Percentiles rank a stretch among this genome's conserved stretches.
These are phyloP conservation scores for Zootoca vivipara DNA, from an alignment of 2,113 vertebrate genomes.

Conservation along the genomic window DNA sequence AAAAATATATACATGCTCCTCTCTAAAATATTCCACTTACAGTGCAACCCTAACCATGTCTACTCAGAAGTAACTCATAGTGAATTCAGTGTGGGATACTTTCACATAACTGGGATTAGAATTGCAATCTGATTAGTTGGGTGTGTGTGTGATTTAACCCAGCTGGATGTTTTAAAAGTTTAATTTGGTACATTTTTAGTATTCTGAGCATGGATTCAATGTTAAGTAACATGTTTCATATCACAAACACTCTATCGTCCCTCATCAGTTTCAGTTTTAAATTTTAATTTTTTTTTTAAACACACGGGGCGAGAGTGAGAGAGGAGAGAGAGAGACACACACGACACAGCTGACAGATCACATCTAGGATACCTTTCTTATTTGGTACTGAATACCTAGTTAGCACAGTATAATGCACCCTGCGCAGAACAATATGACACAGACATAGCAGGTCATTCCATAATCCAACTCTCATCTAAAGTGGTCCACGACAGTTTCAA, in stretches of 20 bases:
- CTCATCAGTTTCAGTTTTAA: constrained; percentile 77
- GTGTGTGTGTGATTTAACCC: neutral
- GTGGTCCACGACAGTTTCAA: constrained; percentile 97
- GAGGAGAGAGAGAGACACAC: constrained; percentile 79
- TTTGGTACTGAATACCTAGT: constrained; percentile 93
- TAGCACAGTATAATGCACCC: constrained; percentile 96
- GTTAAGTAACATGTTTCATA: constrained; percentile 40
- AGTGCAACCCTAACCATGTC: neutral
- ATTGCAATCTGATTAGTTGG: neutral
- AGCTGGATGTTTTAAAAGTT: constrained; percentile 18
- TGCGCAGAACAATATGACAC: constrained; percentile 96
- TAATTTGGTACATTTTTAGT: constrained; percentile 53
- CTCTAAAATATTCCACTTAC: no score
- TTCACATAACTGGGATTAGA: neutral
- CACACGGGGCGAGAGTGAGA: neutral
- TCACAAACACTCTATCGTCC: constrained; percentile 62
- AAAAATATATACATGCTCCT: neutral
- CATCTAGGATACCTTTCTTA: constrained; percentile 86
- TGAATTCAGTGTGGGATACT: neutral
- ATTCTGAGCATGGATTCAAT: constrained; percentile 31
- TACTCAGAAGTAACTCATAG: neutral
- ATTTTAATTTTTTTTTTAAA: constrained; percentile 78
- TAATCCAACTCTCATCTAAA: constrained; percentile 99
- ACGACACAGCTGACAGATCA: constrained; percentile 86
- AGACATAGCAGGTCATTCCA: constrained; percentile 99